These are phyloP conservation scores for Napeogenes inachia DNA, from an alignment of 2,888 invertebrate genomes.

Conservation along the genomic window DNA sequence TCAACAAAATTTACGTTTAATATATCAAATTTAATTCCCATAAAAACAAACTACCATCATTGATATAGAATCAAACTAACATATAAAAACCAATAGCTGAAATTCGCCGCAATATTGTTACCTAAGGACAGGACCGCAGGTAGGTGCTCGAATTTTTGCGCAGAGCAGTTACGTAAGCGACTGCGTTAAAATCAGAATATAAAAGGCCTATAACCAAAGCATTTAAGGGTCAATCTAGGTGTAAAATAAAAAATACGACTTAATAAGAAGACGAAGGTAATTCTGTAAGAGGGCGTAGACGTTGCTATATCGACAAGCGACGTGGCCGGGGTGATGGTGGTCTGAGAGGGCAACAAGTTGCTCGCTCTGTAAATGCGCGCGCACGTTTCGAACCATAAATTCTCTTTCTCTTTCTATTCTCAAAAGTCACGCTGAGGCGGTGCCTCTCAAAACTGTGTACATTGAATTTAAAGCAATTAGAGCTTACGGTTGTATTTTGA, in stretches of 20 bases:
- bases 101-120: too few relatives aligned
- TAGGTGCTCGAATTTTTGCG: background rate
- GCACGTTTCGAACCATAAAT: constrained; percentile 35
- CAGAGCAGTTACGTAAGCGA: background rate
- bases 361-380: constrained; percentile 42
- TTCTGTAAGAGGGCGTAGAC: constrained; percentile 14
- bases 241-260: background rate
- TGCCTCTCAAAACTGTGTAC: constrained; percentile 19
- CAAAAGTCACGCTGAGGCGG: constrained; percentile 6
- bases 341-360: constrained; percentile 44
- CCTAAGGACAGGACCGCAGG: background rate
- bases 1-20: too few relatives aligned
- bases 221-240: background rate
- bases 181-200: constrained; percentile 1
- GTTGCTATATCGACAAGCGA: constrained; percentile 1
- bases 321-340: constrained; percentile 5
- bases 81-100: too few relatives aligned
- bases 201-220: background rate
- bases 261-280: background rate
- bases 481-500: constrained; percentile 6
- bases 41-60: too few relatives aligned
- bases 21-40: too few relatives aligned
- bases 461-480: constrained; percentile 16
- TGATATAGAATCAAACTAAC: too few relatives aligned
- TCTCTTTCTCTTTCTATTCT: constrained; percentile 27